Base-by-base conservation (phyloP, 1,140 invertebrate genomes). In the Calliphora vicina region DNA sequence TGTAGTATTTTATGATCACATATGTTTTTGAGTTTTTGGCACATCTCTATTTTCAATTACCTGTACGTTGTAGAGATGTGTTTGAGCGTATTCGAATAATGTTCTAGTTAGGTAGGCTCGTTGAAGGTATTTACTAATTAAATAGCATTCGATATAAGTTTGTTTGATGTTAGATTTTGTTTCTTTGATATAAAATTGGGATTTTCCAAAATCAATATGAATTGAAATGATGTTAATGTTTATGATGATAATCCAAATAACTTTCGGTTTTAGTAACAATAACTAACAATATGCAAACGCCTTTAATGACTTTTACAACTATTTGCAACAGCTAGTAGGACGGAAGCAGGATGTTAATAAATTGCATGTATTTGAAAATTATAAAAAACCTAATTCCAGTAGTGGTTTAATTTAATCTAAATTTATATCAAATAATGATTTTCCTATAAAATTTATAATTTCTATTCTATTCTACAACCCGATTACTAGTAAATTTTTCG, bases 181-280 rank as follows among this genome's bases (percentile, higher is more conserved):
- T 86, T 88, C 87, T 87, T 87, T 88, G 87, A 88, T 88, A 88
- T 87, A 84, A 86, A 86, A 84, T 86, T 45, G 85, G 87, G 87
- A 87, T 88, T 88, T 88, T 87, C 87, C 87, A 86, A 76, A 74
- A 85, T 42, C 4, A 26, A 50, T 61, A 88, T 88, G 87, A 88
- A 88, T 84, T 20, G 27, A 78, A 72, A 26, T 72, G 71, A 72
- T 72, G 35, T 35, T 35, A 35, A 35, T 35, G 35, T 35, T 35
- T 57, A 57, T 57, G 50, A 57, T 57, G n/a, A 17, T 87, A 88
- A 88, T 26, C 25, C 42, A 73, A 84, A 85, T 88, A 88, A 86
- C 87, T 84, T 83, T 88, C 88, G 88, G 87, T 86, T 87, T 87
- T 87, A 88, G 87, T 85, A 86, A 88, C 88, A 88, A 88, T 87